Base-by-base conservation (phyloP, 2,113 vertebrate genomes). In the Rhombomys opimus region DNA sequence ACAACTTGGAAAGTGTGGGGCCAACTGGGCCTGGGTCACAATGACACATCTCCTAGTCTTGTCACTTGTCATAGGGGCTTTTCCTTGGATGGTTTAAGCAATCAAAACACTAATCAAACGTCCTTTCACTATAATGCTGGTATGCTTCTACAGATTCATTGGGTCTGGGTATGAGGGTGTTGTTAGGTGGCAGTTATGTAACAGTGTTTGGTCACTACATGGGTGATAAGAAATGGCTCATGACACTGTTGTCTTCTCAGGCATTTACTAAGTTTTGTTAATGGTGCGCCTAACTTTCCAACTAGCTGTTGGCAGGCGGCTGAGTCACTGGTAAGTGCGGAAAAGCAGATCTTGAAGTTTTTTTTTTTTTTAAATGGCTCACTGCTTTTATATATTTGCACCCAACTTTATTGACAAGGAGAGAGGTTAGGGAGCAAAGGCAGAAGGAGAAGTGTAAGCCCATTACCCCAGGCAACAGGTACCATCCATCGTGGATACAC, bases 171-270 rank as follows among this genome's bases (percentile, higher is more conserved):
- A 92, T 87, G 35, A 84, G 41, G 41, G 41, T 77, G 65, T 95
- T 80, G 38, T 89, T 76, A 13, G 9, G 63, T 50, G 87, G 72
- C 70, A 38, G 57, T 85, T 61, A 65, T 23, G 75, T 61, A 91
- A 90, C 15, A 50, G 75, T 13, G 5, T 72, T 94, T 52, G 68
- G 91, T 76, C 2, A 7, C 91, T n/a, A 10, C 50, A 30, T 38
- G 95, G 50, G 57, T 72, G 87, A 92, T 63, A 87, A 96, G 84
- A 94, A 92, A 80, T 85, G 81, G 78, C 78, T 93, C 92, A 52
- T 15, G 46, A 63, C 52, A 27, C 52, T 81, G 4, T 68, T 57
- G 82, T 86, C 59, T 84, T 90, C 92, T 84, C 61, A 93, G 87
- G 54, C 27, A 93, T 85, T 14, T 52, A 87, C 38, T 67, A 84